phyloP scores from a whole-genome alignment of 2,113 vertebrate genomes.

The Phyllopteryx taeniolatus region DNA sequence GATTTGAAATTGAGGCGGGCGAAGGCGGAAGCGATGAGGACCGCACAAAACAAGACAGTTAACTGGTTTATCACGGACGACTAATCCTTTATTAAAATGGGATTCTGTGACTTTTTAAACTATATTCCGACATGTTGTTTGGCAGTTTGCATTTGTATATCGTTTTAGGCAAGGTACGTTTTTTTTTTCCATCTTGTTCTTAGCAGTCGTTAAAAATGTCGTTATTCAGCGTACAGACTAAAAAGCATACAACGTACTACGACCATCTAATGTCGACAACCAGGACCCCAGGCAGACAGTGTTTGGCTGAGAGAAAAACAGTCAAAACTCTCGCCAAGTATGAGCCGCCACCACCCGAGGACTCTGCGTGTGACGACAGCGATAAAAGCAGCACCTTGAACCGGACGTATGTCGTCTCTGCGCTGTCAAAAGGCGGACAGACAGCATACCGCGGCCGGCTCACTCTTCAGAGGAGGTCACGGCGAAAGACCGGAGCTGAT shows the following conservation, averaged over 20 bases:
- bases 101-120: neutral
- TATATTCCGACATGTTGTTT: neutral
- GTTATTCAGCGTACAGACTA: conserved; percentile 56
- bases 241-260: conserved; percentile 62
- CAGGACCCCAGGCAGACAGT: conserved; percentile 35
- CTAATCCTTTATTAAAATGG: neutral
- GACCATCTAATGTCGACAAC: conserved; percentile 51
- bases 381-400: conserved; percentile 70
- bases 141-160: neutral
- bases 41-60: conserved; percentile 46
- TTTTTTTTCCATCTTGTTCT: conserved; percentile 1
- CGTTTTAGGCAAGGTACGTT: too few relatives aligned
- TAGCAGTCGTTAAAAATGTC: conserved; percentile 47
- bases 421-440: conserved; percentile 57
- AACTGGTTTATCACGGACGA: neutral
- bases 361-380: conserved; percentile 32
- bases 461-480: conserved; percentile 77
- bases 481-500: conserved; percentile 53
- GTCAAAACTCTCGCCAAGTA: conserved; percentile 1
- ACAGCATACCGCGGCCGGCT: conserved; percentile 56
- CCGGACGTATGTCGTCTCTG: conserved; percentile 79
- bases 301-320: conserved; percentile 5
- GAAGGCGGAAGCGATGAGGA: conserved; percentile 45
- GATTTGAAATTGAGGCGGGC: conserved; percentile 76
- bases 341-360: conserved; percentile 31